These are phyloP conservation scores for Poeciliopsis presidionis DNA, from an alignment of 2,797 vertebrate genomes.

Conservation along the genomic window DNA sequence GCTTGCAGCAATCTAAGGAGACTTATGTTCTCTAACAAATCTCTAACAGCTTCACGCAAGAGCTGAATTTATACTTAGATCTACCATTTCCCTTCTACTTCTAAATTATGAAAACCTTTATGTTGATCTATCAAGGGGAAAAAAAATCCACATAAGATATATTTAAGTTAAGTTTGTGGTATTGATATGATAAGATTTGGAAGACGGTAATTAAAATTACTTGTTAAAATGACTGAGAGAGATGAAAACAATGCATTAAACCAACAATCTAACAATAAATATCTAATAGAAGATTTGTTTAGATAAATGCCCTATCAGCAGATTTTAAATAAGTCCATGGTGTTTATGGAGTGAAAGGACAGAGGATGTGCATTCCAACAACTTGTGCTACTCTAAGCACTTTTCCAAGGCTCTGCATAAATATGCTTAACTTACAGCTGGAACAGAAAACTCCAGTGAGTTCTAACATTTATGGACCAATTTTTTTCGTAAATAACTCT, in stretches of 20 bases:
- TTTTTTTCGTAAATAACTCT: background rate
- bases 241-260: background rate
- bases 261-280: background rate
- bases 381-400: background rate
- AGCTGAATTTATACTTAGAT: background rate
- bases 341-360: background rate
- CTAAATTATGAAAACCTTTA: background rate
- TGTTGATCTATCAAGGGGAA: background rate
- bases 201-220: too few species aligned
- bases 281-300: background rate
- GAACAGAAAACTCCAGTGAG: background rate
- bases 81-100: background rate
- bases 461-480: background rate
- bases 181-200: too few species aligned
- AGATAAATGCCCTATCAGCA: background rate
- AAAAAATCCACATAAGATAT: background rate
- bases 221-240: too few species aligned
- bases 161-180: background rate
- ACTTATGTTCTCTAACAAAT: background rate
- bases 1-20: background rate
- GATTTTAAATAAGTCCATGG: background rate
- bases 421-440: background rate
- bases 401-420: background rate
- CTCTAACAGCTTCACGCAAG: too few species aligned
- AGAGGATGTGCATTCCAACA: background rate